Percentiles rank a stretch among this genome's conserved stretches.
Evolutionary conservation across 1,140 invertebrate genomes (phyloP).

Genomic region (Dolichoris vasculosae): DNA sequence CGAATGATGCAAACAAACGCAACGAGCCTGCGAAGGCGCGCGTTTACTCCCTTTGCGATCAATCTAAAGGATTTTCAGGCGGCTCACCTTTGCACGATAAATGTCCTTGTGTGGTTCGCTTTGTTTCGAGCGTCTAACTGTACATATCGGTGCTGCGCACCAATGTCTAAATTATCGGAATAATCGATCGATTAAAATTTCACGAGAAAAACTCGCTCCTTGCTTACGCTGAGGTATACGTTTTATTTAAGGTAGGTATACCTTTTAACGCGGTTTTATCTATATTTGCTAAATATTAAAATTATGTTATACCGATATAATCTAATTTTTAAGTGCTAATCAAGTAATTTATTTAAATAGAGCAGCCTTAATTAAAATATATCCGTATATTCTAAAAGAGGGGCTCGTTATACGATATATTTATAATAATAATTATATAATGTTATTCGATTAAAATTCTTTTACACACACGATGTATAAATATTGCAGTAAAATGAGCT

Average conservation of each 20-base stretch:
- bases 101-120: background rate
- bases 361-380: background rate
- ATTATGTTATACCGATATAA: background rate
- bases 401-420: background rate
- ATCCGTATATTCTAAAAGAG: background rate
- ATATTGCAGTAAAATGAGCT: background rate
- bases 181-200: background rate
- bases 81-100: background rate
- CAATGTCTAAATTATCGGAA: background rate
- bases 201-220: background rate
- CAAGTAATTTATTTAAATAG: background rate
- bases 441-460: background rate
- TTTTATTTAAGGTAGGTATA: background rate
- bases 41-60: background rate
- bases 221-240: background rate
- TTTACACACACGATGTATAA: background rate
- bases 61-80: slow-evolving; percentile 16
- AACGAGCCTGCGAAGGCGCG: background rate
- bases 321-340: background rate
- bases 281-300: background rate
- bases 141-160: no score
- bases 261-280: background rate
- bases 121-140: background rate
- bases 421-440: background rate
- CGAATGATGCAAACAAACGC: slow-evolving; percentile 35